These are phyloP conservation scores for Cantharis rustica DNA, from an alignment of 2,888 invertebrate species.

Conservation along the genomic window DNA sequence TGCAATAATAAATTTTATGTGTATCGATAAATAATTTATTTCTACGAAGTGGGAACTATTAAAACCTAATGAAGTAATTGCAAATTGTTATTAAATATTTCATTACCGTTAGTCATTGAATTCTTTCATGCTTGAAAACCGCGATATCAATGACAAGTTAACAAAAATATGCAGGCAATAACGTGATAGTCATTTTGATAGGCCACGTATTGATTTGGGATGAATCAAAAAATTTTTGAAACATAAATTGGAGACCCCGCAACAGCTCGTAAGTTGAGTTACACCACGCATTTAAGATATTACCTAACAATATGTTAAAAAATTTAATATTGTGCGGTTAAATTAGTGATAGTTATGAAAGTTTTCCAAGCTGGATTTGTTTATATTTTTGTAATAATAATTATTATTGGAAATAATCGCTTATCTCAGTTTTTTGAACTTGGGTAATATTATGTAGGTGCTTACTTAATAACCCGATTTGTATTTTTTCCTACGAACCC, in stretches of 20 bases:
- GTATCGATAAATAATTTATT: neutral
- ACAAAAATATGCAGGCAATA: neutral
- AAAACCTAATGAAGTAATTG: neutral
- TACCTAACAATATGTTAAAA: neutral
- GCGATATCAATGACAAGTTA: neutral
- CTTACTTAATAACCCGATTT: no score
- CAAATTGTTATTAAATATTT: neutral
- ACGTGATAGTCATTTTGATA: neutral
- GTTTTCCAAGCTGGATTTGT: neutral
- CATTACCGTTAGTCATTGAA: neutral
- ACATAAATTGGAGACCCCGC: neutral
- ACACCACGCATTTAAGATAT: no score
- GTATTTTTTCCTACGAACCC: no score
- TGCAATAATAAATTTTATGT: neutral
- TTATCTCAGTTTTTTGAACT: neutral
- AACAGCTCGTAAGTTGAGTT: no score
- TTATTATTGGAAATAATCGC: neutral
- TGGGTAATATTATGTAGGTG: neutral
- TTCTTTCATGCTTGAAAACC: neutral
- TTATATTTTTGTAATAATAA: neutral
- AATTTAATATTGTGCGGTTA: neutral
- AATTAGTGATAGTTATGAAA: neutral
- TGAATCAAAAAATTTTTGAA: neutral
- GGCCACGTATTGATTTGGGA: neutral
- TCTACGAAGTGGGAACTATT: neutral